phyloP scores from a whole-genome alignment of 2,113 vertebrate genomes.

The chimpanzee (Pan troglodytes) region NHGRI_mPanTro3-v2.1_pri NC_072411.2:42693501-42694000 shows the following conservation, averaged over 20 bases:
- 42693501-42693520: background rate
- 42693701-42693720: background rate
- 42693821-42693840: background rate
- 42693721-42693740: background rate
- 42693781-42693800: background rate
- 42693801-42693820: background rate
- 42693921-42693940: no score
- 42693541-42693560: background rate
- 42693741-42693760: background rate
- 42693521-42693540: background rate
- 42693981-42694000: no score
- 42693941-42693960: no score
- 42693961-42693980: no score
- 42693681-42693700: background rate
- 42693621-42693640: background rate
- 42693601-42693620: background rate
- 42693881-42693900: background rate
- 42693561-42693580: background rate
- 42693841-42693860: background rate
- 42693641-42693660: fast-evolving
- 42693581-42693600: background rate
- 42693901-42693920: no score
- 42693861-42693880: no score
- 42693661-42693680: background rate
- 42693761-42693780: background rate